A percentile compares a stretch with the other conserved stretches of the same genome.
Conservation (phyloP, 2,113 vertebrate species). For the Python bivittatus region DNA sequence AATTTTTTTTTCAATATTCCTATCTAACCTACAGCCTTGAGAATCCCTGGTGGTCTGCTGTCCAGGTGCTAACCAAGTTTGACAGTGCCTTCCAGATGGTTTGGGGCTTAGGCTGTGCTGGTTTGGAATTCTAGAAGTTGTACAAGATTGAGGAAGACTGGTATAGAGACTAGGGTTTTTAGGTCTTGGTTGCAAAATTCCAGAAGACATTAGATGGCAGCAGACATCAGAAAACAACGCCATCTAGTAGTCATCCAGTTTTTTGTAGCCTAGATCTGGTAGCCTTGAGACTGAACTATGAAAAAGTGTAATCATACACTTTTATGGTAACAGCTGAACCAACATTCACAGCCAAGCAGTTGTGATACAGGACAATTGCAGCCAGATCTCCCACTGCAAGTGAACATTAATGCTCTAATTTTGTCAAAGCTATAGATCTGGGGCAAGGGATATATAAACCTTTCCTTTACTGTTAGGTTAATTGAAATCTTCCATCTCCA, state of each 20-base stretch:
- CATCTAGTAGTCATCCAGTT: background rate
- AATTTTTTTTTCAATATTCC: background rate
- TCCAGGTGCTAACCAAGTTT: background rate
- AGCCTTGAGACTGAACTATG: background rate
- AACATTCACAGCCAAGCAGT: background rate
- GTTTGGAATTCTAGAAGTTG: too few relatives aligned
- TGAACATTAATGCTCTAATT: background rate
- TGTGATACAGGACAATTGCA: background rate
- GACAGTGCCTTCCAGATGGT: background rate
- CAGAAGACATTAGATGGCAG: background rate
- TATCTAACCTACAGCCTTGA: background rate
- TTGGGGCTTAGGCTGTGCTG: too few relatives aligned
- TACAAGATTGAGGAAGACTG: too few relatives aligned
- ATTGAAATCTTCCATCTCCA: background rate
- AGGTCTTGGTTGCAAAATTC: background rate
- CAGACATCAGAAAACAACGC: background rate
- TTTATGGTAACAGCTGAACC: background rate
- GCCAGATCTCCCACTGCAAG: background rate
- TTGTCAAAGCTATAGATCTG: background rate
- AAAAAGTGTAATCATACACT: background rate
- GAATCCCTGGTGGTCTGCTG: background rate
- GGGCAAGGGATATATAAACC: background rate
- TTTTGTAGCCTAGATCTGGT: background rate
- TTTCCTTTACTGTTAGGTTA: background rate
- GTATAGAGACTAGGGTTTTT: background rate